A percentile compares a stretch with the other conserved stretches of the same genome.
These are phyloP conservation scores for Tupaia chinensis DNA, from an alignment of 2,113 vertebrate species.

Conservation along the genomic window DNA sequence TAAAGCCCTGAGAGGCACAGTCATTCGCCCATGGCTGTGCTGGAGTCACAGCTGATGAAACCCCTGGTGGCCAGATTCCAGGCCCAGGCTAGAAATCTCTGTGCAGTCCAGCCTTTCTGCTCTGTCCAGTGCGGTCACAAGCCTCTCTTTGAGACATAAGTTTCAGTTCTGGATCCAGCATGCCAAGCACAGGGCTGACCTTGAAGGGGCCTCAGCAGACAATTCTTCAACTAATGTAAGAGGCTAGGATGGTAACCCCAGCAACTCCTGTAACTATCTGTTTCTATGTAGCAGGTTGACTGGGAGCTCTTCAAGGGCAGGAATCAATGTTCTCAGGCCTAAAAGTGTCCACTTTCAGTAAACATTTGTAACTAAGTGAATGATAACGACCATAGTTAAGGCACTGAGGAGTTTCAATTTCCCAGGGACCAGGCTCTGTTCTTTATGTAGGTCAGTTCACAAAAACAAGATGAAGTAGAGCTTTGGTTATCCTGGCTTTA, in stretches of 20 bases:
- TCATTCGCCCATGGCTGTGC: not conserved
- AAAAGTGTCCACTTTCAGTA: not conserved
- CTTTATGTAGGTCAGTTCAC: not conserved
- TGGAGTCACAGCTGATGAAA: not conserved
- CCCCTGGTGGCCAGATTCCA: not conserved
- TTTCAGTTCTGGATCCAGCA: not conserved
- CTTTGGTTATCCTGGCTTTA: not conserved
- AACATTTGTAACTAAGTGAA: not conserved
- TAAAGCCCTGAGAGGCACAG: not conserved
- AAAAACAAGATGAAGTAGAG: not conserved
- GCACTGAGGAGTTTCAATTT: not conserved
- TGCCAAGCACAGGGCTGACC: not conserved
- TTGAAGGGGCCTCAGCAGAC: not conserved
- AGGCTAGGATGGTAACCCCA: not conserved
- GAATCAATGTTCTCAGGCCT: not conserved
- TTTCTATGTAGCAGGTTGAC: not conserved
- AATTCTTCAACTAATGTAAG: not conserved
- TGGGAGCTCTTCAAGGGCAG: not conserved
- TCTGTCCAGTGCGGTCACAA: not conserved
- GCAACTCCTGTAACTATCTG: not conserved
- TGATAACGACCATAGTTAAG: not conserved
- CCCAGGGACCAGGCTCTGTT: not conserved
- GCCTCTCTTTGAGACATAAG: not conserved
- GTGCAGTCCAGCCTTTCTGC: not conserved
- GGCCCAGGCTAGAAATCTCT: not conserved